Evolutionary conservation across 1,140 invertebrate species (phyloP).

Genomic region (Callitettix versicolor): DNA sequence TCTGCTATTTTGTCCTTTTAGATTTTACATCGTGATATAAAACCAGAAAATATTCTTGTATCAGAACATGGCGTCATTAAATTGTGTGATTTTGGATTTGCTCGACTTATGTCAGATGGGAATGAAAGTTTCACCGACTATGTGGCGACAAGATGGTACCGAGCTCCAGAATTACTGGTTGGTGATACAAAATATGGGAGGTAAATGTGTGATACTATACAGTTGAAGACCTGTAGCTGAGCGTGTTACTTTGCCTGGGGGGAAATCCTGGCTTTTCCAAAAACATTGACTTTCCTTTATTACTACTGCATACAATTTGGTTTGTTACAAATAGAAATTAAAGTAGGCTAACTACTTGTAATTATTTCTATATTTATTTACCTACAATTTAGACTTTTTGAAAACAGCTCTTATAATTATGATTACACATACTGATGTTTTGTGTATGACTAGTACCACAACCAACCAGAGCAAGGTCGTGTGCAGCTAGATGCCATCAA

Average conservation of each 20-base stretch:
- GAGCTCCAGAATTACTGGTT: constrained; percentile 74
- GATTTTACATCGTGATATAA: constrained; percentile 85
- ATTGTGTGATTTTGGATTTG: constrained; percentile 83
- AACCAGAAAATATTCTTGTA: constrained; percentile 84
- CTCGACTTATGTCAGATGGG: constrained; percentile 49
- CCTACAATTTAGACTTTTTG: too few species aligned
- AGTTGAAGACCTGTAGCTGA: not conserved
- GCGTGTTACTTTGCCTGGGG: too few species aligned
- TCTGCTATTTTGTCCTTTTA: constrained; percentile 34
- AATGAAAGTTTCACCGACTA: constrained; percentile 70
- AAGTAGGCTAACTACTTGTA: too few species aligned
- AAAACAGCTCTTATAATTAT: too few species aligned
- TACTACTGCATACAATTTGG: not conserved
- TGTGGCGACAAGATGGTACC: constrained; percentile 76
- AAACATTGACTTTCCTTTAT: too few species aligned
- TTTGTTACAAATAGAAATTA: too few species aligned
- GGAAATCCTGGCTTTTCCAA: too few species aligned
- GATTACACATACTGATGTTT: too few species aligned
- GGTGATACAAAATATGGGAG: constrained; percentile 52
- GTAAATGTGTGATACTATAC: constrained; percentile 20
- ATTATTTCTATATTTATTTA: too few species aligned
- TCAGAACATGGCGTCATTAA: constrained; percentile 72
- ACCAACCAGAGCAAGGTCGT: too few species aligned
- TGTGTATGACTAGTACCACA: too few species aligned
- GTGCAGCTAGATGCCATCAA: too few species aligned